Conservation (phyloP, 2,113 vertebrate genomes). For the Larimichthys polyactis region DNA sequence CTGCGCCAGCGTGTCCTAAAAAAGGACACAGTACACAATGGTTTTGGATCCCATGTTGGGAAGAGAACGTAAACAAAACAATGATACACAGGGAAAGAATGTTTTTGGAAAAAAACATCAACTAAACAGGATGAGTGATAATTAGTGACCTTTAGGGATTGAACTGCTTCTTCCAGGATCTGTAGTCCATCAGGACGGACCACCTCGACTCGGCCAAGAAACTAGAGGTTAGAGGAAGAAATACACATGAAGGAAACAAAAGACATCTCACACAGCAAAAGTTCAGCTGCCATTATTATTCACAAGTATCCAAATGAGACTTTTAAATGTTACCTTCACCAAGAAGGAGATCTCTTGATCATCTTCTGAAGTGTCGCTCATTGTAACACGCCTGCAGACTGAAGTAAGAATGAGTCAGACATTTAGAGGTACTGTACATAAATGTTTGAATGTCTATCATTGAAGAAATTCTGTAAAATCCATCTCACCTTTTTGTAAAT, state of each 20-base stretch:
- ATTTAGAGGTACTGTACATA: too few species aligned
- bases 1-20: neutral
- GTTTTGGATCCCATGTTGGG: neutral
- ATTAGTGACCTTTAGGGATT: conserved; percentile 66
- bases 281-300: neutral
- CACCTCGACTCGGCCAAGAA: conserved; percentile 80
- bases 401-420: neutral
- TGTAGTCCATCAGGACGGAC: conserved; percentile 70
- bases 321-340: conserved; percentile 73
- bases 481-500: conserved; percentile 49
- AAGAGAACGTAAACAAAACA: neutral
- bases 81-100: neutral
- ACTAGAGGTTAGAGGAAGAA: conserved; percentile 60
- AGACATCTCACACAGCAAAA: too few species aligned
- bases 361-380: conserved; percentile 74
- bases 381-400: conserved; percentile 25
- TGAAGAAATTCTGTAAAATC: neutral
- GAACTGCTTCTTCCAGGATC: conserved; percentile 75
- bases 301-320: neutral
- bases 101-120: neutral
- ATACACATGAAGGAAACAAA: neutral
- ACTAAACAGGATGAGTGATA: neutral
- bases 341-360: conserved; percentile 80
- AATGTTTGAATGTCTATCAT: neutral
- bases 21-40: neutral